Evolutionary conservation across 2,113 vertebrate genomes (phyloP).

Genomic region (Clinocottus analis): DNA sequence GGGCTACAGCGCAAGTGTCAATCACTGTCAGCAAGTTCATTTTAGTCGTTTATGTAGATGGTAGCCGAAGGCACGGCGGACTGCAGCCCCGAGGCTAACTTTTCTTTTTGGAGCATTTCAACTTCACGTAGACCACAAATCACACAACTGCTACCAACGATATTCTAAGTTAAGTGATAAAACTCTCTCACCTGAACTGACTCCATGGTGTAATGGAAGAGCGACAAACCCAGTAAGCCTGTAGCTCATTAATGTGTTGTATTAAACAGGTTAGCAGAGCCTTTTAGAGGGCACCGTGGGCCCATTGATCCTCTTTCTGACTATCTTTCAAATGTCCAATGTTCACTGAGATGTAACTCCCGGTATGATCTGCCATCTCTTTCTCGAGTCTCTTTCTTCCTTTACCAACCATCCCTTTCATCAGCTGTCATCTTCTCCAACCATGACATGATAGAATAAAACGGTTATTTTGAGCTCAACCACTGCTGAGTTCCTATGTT

Average conservation of each 20-base stretch:
- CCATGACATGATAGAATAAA: background rate
- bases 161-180: background rate
- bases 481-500: background rate
- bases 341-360: background rate
- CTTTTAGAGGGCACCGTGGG: background rate
- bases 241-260: background rate
- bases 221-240: background rate
- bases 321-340: background rate
- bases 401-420: background rate
- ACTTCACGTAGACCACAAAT: background rate
- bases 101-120: background rate
- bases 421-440: background rate
- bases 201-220: too few species aligned
- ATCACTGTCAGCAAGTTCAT: conserved; percentile 37
- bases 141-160: background rate
- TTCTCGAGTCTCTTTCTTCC: background rate
- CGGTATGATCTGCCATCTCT: background rate
- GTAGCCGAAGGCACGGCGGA: background rate
- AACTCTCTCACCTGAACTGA: background rate
- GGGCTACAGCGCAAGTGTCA: conserved; percentile 34
- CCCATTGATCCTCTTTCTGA: background rate
- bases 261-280: too few species aligned
- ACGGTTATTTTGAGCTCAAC: background rate
- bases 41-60: conserved; percentile 27
- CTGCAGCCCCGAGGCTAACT: conserved; percentile 5